Evolutionary conservation across 2,797 vertebrate genomes (phyloP), one percentile per base, ranked within the genome.

Genomic region (Aselliscus stoliczkanus): DNA sequence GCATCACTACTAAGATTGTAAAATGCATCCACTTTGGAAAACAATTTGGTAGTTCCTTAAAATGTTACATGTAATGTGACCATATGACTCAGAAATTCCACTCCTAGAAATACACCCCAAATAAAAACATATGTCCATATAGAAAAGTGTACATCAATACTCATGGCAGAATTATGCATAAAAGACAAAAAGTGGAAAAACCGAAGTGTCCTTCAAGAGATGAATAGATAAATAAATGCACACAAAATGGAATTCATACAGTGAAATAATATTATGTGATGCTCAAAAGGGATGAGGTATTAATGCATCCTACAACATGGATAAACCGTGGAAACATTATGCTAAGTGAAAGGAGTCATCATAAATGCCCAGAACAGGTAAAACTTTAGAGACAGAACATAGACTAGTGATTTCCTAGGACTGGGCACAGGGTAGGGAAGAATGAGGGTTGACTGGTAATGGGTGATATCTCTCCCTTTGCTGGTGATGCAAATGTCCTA

Each of bases 381-480:
- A 81, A 73, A 47, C 2, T 44, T 14, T 25, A n/a, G 18, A 62
- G 31, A 82, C 12, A 50, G 21, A 58, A 65, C 64, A 1, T 50
- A 47, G 21, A 42, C 47, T 56, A 15, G 21, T 67, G 75, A 27
- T 15, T 79, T 25, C 34, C 27, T 47, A 7, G 4, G 9, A 10
- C 23, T 15, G 1, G 20, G 6, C 20, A 10, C 17, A 27, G 50
- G 4, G 29, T 2, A 42, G 1, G 6, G 1, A 90, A 9, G 13
- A 77, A 29, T 37, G 21, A 44, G 1, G 37, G 23, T 13, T 34
- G 13, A 60, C 14, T 29, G 14, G 27, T 39, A 67, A 37, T 7
- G 2, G 31, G 4, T 42, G 6, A 72, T 65, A 42, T 34, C 2
- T 25, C 12, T 42, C 17, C 15, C 20, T 83, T 56, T 17, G 6